Conservation (phyloP, 2,113 vertebrate genomes). For the Stigmatopora nigra region DNA sequence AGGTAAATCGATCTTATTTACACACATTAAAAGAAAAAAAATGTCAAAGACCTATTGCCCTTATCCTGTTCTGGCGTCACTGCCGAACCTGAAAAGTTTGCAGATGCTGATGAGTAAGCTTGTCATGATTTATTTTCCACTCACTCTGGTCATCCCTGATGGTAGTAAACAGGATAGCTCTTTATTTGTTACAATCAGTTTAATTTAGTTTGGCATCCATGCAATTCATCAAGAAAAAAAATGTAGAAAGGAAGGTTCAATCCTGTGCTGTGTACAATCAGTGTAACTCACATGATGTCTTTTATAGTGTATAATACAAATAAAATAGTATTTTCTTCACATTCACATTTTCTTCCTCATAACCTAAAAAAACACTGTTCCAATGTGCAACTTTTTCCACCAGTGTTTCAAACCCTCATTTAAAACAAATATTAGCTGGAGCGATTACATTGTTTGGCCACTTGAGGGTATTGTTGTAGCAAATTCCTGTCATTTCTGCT, state of each 20-base stretch:
- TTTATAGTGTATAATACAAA: background rate
- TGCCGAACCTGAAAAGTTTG: slow-evolving; percentile 56
- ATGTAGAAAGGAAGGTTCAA: background rate
- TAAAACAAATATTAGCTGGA: background rate
- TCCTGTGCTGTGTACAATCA: background rate
- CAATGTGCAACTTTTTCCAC: slow-evolving; percentile 1
- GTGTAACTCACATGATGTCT: background rate
- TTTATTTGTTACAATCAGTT: background rate
- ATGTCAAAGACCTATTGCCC: slow-evolving; percentile 15
- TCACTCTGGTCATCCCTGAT: background rate
- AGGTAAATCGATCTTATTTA: background rate
- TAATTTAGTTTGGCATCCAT: background rate
- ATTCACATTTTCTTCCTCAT: slow-evolving; percentile 18
- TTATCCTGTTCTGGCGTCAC: slow-evolving; percentile 21
- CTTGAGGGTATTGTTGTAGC: slow-evolving; percentile 48
- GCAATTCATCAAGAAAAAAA: background rate
- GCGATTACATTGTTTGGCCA: slow-evolving; percentile 23
- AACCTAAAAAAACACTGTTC: slow-evolving; percentile 47
- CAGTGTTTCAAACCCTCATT: background rate
- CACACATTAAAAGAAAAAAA: too few relatives aligned
- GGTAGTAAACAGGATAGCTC: background rate
- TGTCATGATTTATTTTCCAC: background rate
- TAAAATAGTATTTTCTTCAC: slow-evolving; percentile 9
- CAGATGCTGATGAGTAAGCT: slow-evolving; percentile 54
- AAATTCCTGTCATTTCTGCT: background rate